These are phyloP conservation scores for Papilio gigon DNA, from an alignment of 2,888 invertebrate genomes.

Conservation along the genomic window DNA sequence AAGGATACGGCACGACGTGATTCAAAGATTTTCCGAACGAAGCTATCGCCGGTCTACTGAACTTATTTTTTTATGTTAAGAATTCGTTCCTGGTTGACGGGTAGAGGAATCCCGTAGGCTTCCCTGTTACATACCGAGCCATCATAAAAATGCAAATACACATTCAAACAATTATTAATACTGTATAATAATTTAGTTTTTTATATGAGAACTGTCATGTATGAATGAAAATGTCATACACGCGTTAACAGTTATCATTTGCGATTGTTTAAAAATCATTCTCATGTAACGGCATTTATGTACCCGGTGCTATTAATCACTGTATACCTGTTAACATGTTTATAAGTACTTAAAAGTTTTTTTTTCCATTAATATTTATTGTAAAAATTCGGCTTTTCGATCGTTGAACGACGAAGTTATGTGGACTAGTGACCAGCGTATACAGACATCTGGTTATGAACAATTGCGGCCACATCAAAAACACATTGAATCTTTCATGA, in stretches of 20 bases:
- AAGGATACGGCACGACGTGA: conserved; percentile 62
- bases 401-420: conserved; percentile 28
- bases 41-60: conserved; percentile 58
- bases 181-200: conserved; percentile 54
- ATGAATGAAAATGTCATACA: conserved; percentile 61
- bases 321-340: conserved; percentile 43
- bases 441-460: conserved; percentile 25
- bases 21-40: conserved; percentile 72
- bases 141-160: conserved; percentile 77
- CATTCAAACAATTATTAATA: conserved; percentile 64
- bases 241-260: conserved; percentile 48
- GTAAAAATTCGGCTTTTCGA: conserved; percentile 27
- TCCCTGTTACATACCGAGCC: conserved; percentile 67
- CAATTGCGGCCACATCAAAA: conserved; percentile 25
- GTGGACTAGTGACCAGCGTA: conserved; percentile 15
- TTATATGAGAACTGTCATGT: conserved; percentile 49
- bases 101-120: conserved; percentile 62
- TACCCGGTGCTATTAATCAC: conserved; percentile 40
- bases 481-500: conserved; percentile 40
- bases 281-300: conserved; percentile 50
- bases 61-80: conserved; percentile 64
- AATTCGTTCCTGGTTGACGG: conserved; percentile 78
- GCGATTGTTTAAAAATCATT: conserved; percentile 39
- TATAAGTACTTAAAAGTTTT: conserved; percentile 32
- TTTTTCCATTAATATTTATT: conserved; percentile 41